Evolutionary conservation across 2,113 vertebrate species (phyloP), one percentile per base, ranked within the genome.

Genomic region (Prionailurus viverrinus): DNA sequence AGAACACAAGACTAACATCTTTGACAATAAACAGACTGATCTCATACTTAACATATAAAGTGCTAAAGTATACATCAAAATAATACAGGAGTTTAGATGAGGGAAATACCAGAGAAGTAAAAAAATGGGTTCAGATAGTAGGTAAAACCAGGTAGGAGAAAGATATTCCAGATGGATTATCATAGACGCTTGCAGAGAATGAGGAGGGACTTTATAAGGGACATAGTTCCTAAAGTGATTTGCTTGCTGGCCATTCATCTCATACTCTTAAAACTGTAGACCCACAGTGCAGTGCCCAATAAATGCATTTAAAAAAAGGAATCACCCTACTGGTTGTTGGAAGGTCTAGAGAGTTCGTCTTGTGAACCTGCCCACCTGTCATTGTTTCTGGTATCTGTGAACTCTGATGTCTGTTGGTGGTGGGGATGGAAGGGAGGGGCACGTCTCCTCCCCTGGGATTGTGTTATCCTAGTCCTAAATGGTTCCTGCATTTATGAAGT

Each of bases 331-430:
- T 73, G 82, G 65, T 39, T 80, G 82, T 36, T 85, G 27, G 81
- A 94, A 80, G 33, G 39, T 93, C 31, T 96, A 48, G 80, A 81
- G 23, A 86, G n/a, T 85, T 91, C 80, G n/a, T 61, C 69, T 66
- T 89, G 81, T 66, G 69, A 63, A 39, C 66, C 79, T 83, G 53
- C 89, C 55, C 63, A 58, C 33, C 36, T 82, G 51, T 87, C 73
- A 15, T 80, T 89, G 86, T 93, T 95, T 83, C n/a, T 94, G 65
- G 23, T 94, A 15, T 89, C 88, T 78, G 15, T 92, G 73, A 89
- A 41, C 79, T 91, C 76, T 91, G 7, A n/a, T 93, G 81, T 94
- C 55, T 53, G n/a, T 41, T 78, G 82, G 69, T 86, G 45, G 31
- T 93, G 69, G 73, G 68, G 31, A 41, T 31, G 81, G 78, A 80